phyloP scores from a whole-genome alignment of 2,113 vertebrate species.

The Chaetodon trifascialis region DNA sequence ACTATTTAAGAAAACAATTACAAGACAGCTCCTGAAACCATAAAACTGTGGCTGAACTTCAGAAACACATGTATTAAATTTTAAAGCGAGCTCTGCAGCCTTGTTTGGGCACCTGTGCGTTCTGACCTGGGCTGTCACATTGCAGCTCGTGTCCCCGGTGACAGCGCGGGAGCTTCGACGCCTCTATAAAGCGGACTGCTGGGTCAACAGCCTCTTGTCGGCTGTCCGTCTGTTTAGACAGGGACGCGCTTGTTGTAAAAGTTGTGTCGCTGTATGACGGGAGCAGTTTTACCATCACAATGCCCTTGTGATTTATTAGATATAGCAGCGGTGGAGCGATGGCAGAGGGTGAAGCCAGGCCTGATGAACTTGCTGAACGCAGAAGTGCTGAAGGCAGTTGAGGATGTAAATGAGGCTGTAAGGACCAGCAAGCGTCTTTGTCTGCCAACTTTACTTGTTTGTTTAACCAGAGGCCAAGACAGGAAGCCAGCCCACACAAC shows the following conservation, averaged over 20 bases:
- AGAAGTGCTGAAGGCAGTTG: conserved; percentile 77
- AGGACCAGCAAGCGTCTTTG: conserved; percentile 81
- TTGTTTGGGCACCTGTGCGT: conserved; percentile 76
- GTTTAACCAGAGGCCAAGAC: conserved; percentile 87
- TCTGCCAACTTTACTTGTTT: conserved; percentile 82
- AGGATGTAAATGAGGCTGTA: conserved; percentile 88
- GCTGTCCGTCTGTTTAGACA: conserved; percentile 60
- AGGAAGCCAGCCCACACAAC: conserved; percentile 86
- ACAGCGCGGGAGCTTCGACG: conserved; percentile 48
- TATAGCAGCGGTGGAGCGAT: conserved; percentile 5
- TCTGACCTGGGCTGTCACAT: conserved; percentile 47
- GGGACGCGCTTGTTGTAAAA: conserved; percentile 52
- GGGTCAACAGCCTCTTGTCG: conserved; percentile 76
- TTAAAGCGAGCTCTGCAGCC: background rate
- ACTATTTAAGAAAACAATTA: background rate
- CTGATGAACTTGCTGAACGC: conserved; percentile 70
- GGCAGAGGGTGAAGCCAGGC: conserved; percentile 35
- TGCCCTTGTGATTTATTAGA: conserved; percentile 55
- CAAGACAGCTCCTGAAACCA: background rate
- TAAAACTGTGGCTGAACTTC: conserved; percentile 12
- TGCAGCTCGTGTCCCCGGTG: conserved; percentile 64
- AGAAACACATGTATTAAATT: conserved; percentile 10
- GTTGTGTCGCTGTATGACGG: conserved; percentile 33
- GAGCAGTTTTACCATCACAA: conserved; percentile 62
- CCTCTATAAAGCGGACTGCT: conserved; percentile 42